Base-by-base conservation (phyloP, 1,140 invertebrate species). In the Mycetomoellerius zeteki region DNA sequence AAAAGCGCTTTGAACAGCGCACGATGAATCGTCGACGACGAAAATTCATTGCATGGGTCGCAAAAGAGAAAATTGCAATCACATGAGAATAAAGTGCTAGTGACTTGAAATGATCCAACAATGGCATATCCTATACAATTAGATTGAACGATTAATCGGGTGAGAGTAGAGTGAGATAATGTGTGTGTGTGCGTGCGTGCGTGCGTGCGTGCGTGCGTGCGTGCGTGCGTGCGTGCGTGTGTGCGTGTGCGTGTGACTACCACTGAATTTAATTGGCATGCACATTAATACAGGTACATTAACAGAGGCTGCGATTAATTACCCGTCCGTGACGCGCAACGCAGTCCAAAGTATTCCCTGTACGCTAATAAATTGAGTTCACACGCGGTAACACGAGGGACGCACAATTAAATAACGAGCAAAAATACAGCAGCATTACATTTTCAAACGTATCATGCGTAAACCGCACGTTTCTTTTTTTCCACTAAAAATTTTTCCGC, bases 261-360 rank as follows among this genome's bases (percentile, higher is more conserved):
- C 21, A 81, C 64, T 64, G 33, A 80, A 71, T 71, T 33, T 72
- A 84, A 84, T 84, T 73, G 80, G 80, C 69, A 84, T 84, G 43
- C 54, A 73, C 80, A 73, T 84, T 84, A 84, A 84, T 84, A 84
- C 80, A 84, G 54, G 54, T 30, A 56, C 80, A 84, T 84, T 84
- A 84, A 84, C 67, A 73, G 80, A 60, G 67, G 33, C 80, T 73
- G 67, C 80, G 80, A 84, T 84, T 73, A 84, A 84, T 84, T 84
- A 73, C 54, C 67, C 52, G 80, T 73, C 54, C 37, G 54, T 69
- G 80, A 82, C 77, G 77, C 27, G 60, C 60, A 30, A 14, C 47
- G 43, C 76, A 64, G 24, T 47, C 54, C 80, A 30, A 84, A 84
- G 37, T 84, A 84, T 84, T 73, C 69, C 80, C 80, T 2, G 37